Percentiles rank a stretch among this genome's conserved stretches.
Conservation (phyloP, 2,888 invertebrate species). For the Hypolimnas misippus region DNA sequence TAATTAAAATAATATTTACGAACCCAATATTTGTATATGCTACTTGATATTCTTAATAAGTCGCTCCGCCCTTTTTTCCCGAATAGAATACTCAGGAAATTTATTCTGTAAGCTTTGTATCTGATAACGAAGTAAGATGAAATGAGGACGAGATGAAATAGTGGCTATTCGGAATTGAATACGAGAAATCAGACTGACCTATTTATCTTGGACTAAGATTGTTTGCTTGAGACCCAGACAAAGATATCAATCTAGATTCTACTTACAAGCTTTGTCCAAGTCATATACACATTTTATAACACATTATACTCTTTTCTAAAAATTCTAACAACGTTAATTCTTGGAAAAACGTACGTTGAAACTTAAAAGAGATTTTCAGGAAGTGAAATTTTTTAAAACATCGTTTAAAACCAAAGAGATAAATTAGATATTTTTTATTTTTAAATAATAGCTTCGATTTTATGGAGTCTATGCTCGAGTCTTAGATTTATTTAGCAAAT, state of each 20-base stretch:
- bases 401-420: too few relatives aligned
- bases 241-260: conserved; percentile 10
- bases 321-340: too few relatives aligned
- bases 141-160: background rate
- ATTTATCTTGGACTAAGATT: conserved; percentile 9
- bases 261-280: background rate
- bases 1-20: background rate
- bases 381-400: too few relatives aligned
- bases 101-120: background rate
- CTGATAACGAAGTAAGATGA: conserved; percentile 5
- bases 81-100: background rate
- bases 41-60: background rate
- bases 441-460: too few relatives aligned
- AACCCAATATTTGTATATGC: background rate
- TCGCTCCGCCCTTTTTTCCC: background rate
- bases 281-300: background rate
- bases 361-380: too few relatives aligned
- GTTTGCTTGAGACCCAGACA: conserved; percentile 5
- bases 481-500: too few relatives aligned
- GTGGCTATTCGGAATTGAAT: conserved; percentile 9
- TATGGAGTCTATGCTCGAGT: too few relatives aligned
- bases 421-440: too few relatives aligned
- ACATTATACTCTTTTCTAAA: background rate
- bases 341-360: too few relatives aligned
- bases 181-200: conserved; percentile 11